phyloP scores from a whole-genome alignment of 1,140 invertebrate genomes.

The Potamilus streckersoni region DNA sequence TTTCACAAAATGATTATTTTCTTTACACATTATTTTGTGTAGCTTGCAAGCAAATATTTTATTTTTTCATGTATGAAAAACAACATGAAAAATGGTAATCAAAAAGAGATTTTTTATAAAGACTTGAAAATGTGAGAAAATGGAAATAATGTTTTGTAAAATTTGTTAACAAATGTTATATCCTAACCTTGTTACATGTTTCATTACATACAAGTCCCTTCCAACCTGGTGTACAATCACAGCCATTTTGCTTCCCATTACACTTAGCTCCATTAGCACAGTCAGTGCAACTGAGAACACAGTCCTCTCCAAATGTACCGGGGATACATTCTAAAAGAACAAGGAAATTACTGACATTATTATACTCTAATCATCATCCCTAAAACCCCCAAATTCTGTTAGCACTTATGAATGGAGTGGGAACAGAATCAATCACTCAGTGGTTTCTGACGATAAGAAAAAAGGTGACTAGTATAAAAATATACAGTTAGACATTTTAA shows the following conservation, averaged over 20 bases:
- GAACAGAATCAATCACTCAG: too few species aligned
- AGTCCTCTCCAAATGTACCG: conserved; percentile 65
- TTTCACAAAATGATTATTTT: too few species aligned
- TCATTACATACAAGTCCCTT: conserved; percentile 61
- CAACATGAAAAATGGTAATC: too few species aligned
- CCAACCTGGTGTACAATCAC: conserved; percentile 63
- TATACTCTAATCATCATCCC: too few species aligned
- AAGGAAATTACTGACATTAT: not conserved
- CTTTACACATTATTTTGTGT: too few species aligned
- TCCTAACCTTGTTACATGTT: conserved; percentile 59
- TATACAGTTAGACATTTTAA: too few species aligned
- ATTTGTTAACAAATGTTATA: not conserved
- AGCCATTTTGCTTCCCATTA: conserved; percentile 55
- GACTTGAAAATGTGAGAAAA: not conserved
- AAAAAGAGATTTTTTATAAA: not conserved
- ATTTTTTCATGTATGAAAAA: too few species aligned
- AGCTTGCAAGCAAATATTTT: too few species aligned
- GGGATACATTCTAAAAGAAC: conserved; percentile 53
- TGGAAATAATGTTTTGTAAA: not conserved
- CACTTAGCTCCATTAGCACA: conserved; percentile 63
- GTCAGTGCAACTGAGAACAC: conserved; percentile 57
- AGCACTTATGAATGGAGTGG: too few species aligned
- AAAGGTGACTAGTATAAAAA: too few species aligned
- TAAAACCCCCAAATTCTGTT: too few species aligned
- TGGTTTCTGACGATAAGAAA: too few species aligned